Percentiles rank a stretch among this genome's conserved stretches.
phyloP scores from a whole-genome alignment of 2,113 vertebrate genomes.

The Crotalus tigris region DNA sequence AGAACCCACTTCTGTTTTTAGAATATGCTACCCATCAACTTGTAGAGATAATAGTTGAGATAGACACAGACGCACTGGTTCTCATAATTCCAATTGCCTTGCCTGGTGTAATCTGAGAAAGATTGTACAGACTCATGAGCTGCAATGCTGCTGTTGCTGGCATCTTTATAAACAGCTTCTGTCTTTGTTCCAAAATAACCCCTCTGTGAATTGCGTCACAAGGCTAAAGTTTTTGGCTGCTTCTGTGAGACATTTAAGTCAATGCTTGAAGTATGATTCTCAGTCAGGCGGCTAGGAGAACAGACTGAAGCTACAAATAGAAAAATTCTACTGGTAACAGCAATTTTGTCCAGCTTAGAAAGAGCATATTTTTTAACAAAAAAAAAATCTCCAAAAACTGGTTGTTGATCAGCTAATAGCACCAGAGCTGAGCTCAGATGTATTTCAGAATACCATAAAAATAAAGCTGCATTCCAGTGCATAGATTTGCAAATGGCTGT shows the following conservation, averaged over 20 bases:
- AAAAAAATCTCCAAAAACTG: background rate
- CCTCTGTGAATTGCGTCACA: background rate
- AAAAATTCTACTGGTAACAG: slow-evolving; percentile 55
- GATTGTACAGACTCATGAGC: rapidly evolving
- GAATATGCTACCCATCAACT: background rate
- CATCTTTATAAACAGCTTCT: background rate
- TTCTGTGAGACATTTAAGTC: slow-evolving; percentile 33
- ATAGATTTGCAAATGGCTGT: background rate
- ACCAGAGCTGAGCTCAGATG: background rate
- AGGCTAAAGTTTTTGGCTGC: background rate
- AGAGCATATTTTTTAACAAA: slow-evolving; percentile 12
- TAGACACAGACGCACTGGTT: background rate
- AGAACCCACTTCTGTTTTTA: background rate
- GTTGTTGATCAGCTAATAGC: background rate
- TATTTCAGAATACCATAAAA: background rate
- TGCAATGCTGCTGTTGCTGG: rapidly evolving
- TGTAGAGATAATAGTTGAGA: background rate
- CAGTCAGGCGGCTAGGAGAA: background rate
- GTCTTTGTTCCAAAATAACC: background rate
- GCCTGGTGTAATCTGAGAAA: background rate
- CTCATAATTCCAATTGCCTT: background rate
- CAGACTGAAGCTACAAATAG: background rate
- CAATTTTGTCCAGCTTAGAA: slow-evolving; percentile 28
- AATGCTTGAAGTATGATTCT: slow-evolving; percentile 42
- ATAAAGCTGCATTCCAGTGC: background rate